Evolutionary conservation across 2,797 vertebrate species (phyloP).

Genomic region (Dendrocincla tyrannina): DNA sequence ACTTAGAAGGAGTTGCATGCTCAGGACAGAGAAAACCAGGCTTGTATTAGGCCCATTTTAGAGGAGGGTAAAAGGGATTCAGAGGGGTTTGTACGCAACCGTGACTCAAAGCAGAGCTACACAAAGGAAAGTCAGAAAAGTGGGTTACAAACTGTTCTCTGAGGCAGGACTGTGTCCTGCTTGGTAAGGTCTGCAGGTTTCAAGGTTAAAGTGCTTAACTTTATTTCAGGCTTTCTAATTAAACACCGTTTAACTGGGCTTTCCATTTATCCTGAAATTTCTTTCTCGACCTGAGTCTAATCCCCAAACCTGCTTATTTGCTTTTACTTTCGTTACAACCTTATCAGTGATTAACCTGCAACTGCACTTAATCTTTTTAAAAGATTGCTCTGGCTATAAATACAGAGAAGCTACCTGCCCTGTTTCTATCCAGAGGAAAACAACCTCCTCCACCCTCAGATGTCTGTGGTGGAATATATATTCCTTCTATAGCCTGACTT

Average conservation of each 20-base stretch:
- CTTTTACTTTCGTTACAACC: slow-evolving; percentile 40
- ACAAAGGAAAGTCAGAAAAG: background rate
- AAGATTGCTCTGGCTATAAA: slow-evolving; percentile 29
- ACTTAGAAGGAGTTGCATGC: background rate
- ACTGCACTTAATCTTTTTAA: slow-evolving; percentile 44
- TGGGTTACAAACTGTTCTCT: background rate
- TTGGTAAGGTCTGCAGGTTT: background rate
- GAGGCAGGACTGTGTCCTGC: background rate
- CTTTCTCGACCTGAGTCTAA: slow-evolving; percentile 7
- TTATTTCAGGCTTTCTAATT: slow-evolving; percentile 31
- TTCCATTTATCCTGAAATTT: slow-evolving; percentile 7
- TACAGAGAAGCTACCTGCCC: background rate
- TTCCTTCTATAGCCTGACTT: background rate
- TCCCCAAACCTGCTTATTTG: slow-evolving; percentile 26
- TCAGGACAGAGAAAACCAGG: background rate
- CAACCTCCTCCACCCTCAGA: background rate
- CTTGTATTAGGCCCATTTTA: background rate
- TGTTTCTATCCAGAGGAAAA: background rate
- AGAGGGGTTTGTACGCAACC: background rate
- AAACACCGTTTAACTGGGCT: background rate
- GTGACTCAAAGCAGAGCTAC: background rate
- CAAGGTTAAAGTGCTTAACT: background rate
- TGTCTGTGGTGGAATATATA: background rate
- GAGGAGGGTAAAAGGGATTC: background rate
- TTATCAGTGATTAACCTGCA: slow-evolving; percentile 57